A percentile compares a stretch with the other conserved stretches of the same genome.
phyloP scores from a whole-genome alignment of 2,797 vertebrate genomes.

The Pseudochirops corinnae region DNA sequence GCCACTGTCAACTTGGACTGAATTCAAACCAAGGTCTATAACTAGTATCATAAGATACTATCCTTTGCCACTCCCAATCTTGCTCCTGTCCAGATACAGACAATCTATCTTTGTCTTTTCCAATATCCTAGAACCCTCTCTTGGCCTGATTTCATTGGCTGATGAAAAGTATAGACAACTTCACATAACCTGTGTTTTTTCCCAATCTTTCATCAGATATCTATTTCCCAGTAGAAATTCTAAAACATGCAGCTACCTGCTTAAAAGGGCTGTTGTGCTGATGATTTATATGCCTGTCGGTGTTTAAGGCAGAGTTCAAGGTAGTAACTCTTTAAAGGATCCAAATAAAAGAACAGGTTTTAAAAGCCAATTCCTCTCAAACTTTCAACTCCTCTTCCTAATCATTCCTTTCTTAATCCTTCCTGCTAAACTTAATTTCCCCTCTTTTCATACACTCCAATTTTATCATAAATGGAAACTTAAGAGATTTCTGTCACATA shows the following conservation, averaged over 20 bases:
- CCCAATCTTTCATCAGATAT: conserved; percentile 75
- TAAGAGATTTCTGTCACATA: not conserved
- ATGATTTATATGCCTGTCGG: not conserved
- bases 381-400: conserved; percentile 23
- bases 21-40: not conserved
- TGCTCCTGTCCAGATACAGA: conserved; percentile 6
- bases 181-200: conserved; percentile 61
- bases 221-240: conserved; percentile 78
- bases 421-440: conserved; percentile 50
- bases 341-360: conserved; percentile 50
- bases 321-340: conserved; percentile 28
- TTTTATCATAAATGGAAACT: not conserved
- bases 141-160: not conserved
- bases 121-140: conserved; percentile 39
- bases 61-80: not conserved
- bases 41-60: conserved; percentile 23
- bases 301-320: conserved; percentile 57
- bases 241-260: conserved; percentile 76
- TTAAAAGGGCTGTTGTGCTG: conserved; percentile 40
- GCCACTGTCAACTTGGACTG: not conserved
- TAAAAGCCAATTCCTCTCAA: conserved; percentile 40
- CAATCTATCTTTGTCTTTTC: conserved; percentile 54
- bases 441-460: not conserved
- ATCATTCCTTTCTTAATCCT: conserved; percentile 17
- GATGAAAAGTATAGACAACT: conserved; percentile 64